These are phyloP conservation scores for Ciconia boyciana DNA, from an alignment of 2,113 vertebrate genomes.

Conservation along the genomic window DNA sequence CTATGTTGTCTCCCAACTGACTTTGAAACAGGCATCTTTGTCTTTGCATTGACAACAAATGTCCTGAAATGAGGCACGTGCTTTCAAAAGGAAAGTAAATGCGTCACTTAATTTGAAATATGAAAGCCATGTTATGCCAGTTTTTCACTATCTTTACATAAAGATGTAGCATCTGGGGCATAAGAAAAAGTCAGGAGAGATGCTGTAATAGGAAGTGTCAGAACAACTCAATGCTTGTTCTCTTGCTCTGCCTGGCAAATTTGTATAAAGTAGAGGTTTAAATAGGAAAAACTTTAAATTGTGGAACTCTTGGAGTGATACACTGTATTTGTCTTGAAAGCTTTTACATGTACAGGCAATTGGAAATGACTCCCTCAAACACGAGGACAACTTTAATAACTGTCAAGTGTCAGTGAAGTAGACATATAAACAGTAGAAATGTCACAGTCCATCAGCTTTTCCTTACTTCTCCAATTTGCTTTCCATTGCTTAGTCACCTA, in stretches of 20 bases:
- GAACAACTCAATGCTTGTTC: neutral
- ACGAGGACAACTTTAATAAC: conserved; percentile 37
- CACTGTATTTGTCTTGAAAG: conserved; percentile 23
- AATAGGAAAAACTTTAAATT: conserved; percentile 32
- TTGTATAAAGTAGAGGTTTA: conserved; percentile 17
- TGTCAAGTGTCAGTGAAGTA: conserved; percentile 37
- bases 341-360: conserved; percentile 47
- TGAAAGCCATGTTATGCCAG: neutral
- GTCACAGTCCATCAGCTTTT: conserved; percentile 41
- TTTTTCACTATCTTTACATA: neutral
- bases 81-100: neutral
- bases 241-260: neutral
- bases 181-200: neutral
- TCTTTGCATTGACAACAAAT: neutral
- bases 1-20: neutral
- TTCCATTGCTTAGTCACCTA: conserved; percentile 1
- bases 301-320: neutral
- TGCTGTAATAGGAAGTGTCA: neutral
- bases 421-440: conserved; percentile 41
- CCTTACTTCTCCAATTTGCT: neutral
- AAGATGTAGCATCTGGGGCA: neutral
- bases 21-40: neutral
- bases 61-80: neutral
- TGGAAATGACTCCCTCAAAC: conserved; percentile 54
- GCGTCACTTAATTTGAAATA: neutral